phyloP scores from a whole-genome alignment of 2,113 vertebrate genomes.

The Pholis gunnellus region DNA sequence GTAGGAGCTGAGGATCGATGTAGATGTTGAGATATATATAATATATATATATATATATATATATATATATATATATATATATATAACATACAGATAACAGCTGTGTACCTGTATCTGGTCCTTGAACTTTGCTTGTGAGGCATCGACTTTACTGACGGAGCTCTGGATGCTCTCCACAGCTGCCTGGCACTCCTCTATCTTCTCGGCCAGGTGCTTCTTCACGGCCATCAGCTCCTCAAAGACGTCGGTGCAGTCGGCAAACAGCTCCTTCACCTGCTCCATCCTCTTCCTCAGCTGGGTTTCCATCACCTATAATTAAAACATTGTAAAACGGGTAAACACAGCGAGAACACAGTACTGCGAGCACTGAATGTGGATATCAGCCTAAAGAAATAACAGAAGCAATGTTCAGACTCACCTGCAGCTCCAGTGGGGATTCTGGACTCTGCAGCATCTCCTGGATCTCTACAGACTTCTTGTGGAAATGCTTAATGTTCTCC shows the following conservation, averaged over 20 bases:
- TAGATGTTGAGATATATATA: too few relatives aligned
- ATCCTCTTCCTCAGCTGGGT: conserved; percentile 82
- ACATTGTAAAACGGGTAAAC: background rate
- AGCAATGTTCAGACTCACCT: conserved; percentile 80
- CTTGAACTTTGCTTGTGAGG: conserved; percentile 51
- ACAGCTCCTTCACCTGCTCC: conserved; percentile 85
- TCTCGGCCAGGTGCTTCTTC: conserved; percentile 78
- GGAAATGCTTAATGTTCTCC: conserved; percentile 88
- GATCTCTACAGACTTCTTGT: conserved; percentile 88
- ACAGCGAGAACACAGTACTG: too few relatives aligned
- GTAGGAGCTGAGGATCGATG: too few relatives aligned
- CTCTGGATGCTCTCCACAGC: conserved; percentile 72
- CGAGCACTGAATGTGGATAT: background rate
- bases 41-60: too few relatives aligned
- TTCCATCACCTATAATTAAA: conserved; percentile 73
- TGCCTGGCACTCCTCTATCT: conserved; percentile 69
- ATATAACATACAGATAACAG: too few relatives aligned
- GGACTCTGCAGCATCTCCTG: conserved; percentile 89
- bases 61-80: too few relatives aligned
- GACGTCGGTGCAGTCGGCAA: conserved; percentile 79
- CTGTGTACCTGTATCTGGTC: conserved; percentile 72
- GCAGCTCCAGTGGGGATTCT: conserved; percentile 92
- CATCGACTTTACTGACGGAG: conserved; percentile 57
- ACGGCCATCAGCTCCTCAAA: conserved; percentile 82
- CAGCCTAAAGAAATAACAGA: background rate